Conservation (phyloP, 2,113 vertebrate genomes). For the Stegostoma tigrinum region DNA sequence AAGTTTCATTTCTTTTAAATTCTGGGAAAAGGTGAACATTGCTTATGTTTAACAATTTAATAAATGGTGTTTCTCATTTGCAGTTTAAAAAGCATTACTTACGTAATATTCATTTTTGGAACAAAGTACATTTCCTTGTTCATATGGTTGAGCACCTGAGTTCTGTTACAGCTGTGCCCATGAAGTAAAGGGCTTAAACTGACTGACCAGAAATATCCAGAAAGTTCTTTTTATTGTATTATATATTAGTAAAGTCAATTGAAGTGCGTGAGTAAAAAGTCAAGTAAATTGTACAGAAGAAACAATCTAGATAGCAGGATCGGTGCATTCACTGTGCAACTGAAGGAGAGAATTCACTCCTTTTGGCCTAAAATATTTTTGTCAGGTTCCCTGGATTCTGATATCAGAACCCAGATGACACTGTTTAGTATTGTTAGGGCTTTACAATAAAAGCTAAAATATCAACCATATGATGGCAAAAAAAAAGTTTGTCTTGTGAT, state of each 20-base stretch:
- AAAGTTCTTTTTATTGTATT: conserved; percentile 67
- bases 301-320: conserved; percentile 72
- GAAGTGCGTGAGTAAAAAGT: conserved; percentile 95
- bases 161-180: conserved; percentile 21
- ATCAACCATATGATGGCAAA: conserved; percentile 99
- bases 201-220: conserved; percentile 52
- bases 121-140: not conserved
- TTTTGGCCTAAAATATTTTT: conserved; percentile 88
- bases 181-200: conserved; percentile 6
- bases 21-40: not conserved
- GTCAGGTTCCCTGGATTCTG: conserved; percentile 84
- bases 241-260: conserved; percentile 78
- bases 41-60: not conserved
- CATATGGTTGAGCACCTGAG: conserved; percentile 23
- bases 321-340: conserved; percentile 86
- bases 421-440: conserved; percentile 97
- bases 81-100: not conserved
- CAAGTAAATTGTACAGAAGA: conserved; percentile 85
- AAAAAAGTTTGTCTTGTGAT: conserved; percentile 74
- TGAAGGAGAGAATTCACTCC: conserved; percentile 80
- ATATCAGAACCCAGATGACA: conserved; percentile 95
- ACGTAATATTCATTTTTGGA: not conserved
- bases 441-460: conserved; percentile 99
- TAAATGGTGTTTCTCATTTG: not conserved
- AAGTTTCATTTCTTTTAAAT: conserved; percentile 4